These are phyloP conservation scores for Sinotaia quadrata DNA, from an alignment of 2,888 invertebrate genomes.

Conservation along the genomic window DNA sequence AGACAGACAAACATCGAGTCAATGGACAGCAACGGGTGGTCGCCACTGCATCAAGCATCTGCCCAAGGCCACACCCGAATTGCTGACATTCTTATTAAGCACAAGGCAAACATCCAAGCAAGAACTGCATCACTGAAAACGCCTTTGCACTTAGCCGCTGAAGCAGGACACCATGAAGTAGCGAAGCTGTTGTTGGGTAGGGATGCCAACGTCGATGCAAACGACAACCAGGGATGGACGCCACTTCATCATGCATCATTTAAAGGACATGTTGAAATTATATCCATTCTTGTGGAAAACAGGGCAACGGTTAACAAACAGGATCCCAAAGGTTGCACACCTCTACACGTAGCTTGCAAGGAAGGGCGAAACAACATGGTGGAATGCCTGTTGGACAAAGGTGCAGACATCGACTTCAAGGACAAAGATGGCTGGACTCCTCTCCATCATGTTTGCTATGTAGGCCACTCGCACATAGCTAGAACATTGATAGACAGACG, in stretches of 20 bases:
- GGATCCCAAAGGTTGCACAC: not conserved
- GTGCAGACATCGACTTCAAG: not conserved
- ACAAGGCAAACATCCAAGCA: not conserved
- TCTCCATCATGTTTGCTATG: not conserved
- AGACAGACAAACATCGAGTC: not conserved
- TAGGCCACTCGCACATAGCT: not conserved
- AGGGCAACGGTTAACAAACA: not conserved
- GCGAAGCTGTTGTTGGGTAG: not conserved
- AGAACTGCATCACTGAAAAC: not conserved
- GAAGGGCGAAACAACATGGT: not conserved
- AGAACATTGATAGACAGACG: too few species aligned
- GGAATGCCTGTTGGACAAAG: not conserved
- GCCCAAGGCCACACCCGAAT: not conserved
- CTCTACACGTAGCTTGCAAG: not conserved
- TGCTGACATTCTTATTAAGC: not conserved
- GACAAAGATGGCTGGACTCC: not conserved
- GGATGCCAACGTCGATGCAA: not conserved
- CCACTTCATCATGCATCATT: slow-evolving; percentile 4
- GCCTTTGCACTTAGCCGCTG: slow-evolving; percentile 4
- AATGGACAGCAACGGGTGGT: not conserved
- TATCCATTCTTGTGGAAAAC: not conserved
- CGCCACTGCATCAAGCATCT: slow-evolving; percentile 6
- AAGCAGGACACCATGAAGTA: not conserved
- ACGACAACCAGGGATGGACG: not conserved
- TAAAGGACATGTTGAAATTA: not conserved